Evolutionary conservation across 2,888 invertebrate genomes (phyloP).

Genomic region (Pachliopta kotzebuea): DNA sequence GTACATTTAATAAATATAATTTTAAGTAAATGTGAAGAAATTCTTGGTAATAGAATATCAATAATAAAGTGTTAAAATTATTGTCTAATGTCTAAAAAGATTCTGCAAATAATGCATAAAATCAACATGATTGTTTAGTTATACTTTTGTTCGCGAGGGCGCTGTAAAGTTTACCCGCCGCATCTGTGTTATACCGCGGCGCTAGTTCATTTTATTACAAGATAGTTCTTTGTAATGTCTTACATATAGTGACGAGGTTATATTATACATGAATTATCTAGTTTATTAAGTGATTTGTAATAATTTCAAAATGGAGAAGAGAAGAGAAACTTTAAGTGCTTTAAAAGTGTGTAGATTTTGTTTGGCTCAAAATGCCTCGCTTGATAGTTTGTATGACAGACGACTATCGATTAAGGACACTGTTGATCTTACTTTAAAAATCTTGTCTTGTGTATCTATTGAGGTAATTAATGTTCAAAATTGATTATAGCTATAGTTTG

Average conservation of each 20-base stretch:
- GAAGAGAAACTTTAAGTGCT: slow-evolving; percentile 80
- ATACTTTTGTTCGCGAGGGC: slow-evolving; percentile 38
- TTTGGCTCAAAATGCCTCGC: slow-evolving; percentile 81
- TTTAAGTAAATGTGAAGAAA: background rate
- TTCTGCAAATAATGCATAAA: background rate
- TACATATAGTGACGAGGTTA: slow-evolving; percentile 51
- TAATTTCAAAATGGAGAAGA: slow-evolving; percentile 77
- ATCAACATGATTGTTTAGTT: slow-evolving; percentile 14
- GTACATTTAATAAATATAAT: too few species aligned
- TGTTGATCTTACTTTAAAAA: slow-evolving; percentile 85
- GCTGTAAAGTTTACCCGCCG: slow-evolving; percentile 35
- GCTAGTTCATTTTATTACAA: slow-evolving; percentile 40
- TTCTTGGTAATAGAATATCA: background rate
- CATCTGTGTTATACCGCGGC: slow-evolving; percentile 40
- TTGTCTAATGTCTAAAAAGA: background rate
- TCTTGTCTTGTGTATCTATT: slow-evolving; percentile 88
- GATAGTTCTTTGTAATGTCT: slow-evolving; percentile 34
- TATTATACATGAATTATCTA: slow-evolving; percentile 41
- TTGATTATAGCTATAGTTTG: background rate
- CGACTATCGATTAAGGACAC: slow-evolving; percentile 78
- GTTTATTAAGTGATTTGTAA: slow-evolving; percentile 32
- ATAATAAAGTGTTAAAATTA: background rate
- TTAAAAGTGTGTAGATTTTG: slow-evolving; percentile 89
- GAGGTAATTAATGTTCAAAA: slow-evolving; percentile 80
- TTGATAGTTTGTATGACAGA: slow-evolving; percentile 84